Evolutionary conservation across 2,888 invertebrate genomes (phyloP), one percentile per base, ranked within the genome.

Genomic region (Fabriciana adippe): DNA sequence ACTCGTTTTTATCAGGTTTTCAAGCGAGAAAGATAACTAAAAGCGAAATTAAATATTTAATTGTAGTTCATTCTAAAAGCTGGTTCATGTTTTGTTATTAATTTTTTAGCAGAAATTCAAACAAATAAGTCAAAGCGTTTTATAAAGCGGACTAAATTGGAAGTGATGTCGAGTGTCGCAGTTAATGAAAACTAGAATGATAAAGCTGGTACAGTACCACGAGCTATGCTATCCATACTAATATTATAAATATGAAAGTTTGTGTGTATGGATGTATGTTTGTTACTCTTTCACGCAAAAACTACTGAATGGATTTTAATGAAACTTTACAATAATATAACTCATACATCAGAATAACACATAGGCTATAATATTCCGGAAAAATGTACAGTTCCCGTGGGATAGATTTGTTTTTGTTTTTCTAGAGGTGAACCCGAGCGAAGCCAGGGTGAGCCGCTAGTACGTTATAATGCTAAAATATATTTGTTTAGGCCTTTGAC

Each of bases 141-240:
- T 67, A 69, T 64, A 61, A 64, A 56, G 64, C 57, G 56, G 61
- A 65, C 54, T 54, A 64, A 70, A 67, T 62, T 70, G 67, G 53
- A 54, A 57, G 55, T 70, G 67, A 67, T 56, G 60, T 64, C 26
- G 61, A 70, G 67, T 62, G 54, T 54, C 64, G 48, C 41, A 35
- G 53, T 61, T 70, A 67, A 70, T 70, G 67, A 67, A 67, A 64
- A 61, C 69, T 64, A 60, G 56, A 64, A 67, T 18, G 18, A 45
- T 16, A 45, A 55, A 31, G 64, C 51, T 31, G 21, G 48, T 56
- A 14, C 3, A 45, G 14, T 48, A 6, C 31, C 21, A 3, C 21
- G 15, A 55, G 53, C 47, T 41, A n/a, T 14, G 47, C 26, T 35
- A 31, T 31, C 18, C 21, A 53, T 6, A 31, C 6, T 31, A 57